These are phyloP conservation scores for Peromyscus polionotus DNA, from an alignment of 2,113 vertebrate genomes.

Conservation along the genomic window DNA sequence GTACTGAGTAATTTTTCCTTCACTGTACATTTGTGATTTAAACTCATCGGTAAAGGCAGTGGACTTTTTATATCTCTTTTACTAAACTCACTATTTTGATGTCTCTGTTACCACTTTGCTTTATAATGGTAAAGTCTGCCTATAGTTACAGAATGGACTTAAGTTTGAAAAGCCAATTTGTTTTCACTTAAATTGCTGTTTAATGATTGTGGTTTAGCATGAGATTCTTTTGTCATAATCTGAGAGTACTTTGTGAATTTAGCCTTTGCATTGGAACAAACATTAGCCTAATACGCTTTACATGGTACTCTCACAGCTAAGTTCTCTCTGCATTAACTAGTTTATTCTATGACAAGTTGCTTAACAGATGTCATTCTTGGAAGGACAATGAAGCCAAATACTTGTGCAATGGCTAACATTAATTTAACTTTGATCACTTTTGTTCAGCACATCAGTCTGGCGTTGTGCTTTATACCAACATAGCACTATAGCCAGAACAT, in stretches of 20 bases:
- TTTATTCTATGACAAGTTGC: conserved; percentile 95
- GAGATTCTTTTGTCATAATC: conserved; percentile 78
- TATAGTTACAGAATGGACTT: conserved; percentile 40
- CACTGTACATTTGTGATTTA: conserved; percentile 31
- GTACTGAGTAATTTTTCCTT: conserved; percentile 39
- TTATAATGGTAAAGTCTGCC: conserved; percentile 51
- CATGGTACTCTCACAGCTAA: conserved; percentile 87
- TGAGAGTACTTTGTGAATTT: conserved; percentile 85
- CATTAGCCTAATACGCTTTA: conserved; percentile 87
- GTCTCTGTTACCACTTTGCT: conserved; percentile 49
- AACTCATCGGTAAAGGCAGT: conserved; percentile 68
- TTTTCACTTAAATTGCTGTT: conserved; percentile 80
- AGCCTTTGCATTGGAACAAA: conserved; percentile 86
- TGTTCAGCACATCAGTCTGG: conserved; percentile 97
- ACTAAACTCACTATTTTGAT: not conserved
- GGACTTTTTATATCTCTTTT: not conserved
- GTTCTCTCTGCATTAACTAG: conserved; percentile 91
- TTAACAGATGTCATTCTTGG: conserved; percentile 92
- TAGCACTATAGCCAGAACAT: conserved; percentile 90
- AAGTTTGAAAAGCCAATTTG: conserved; percentile 74
- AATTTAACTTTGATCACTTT: conserved; percentile 96
- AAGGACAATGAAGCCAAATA: conserved; percentile 93
- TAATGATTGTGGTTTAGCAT: conserved; percentile 74
- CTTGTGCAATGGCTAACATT: conserved; percentile 91
- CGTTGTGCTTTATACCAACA: conserved; percentile 97